Percentiles rank a stretch among this genome's conserved stretches.
These are phyloP conservation scores for Chaunax sp. DNA, from an alignment of 2,797 vertebrate genomes.

Conservation along the genomic window DNA sequence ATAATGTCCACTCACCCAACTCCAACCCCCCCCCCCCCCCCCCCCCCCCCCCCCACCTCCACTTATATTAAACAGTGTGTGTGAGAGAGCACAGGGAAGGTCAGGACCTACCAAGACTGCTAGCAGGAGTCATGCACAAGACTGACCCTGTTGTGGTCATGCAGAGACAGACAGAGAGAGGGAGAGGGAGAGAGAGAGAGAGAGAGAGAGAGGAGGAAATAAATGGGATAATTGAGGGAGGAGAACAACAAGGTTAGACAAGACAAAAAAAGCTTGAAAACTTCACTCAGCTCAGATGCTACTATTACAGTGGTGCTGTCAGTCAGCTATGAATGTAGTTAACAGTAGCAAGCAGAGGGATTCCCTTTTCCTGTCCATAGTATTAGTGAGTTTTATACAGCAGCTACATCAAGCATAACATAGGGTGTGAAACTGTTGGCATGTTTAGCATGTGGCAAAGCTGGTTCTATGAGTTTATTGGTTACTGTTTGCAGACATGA, in stretches of 20 bases:
- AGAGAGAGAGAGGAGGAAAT: slow-evolving; percentile 76
- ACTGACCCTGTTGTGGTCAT: slow-evolving; percentile 97
- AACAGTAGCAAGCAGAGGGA: slow-evolving; percentile 48
- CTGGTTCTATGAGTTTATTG: neutral
- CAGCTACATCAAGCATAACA: slow-evolving; percentile 19
- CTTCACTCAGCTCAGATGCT: slow-evolving; percentile 49
- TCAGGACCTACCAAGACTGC: slow-evolving; percentile 98
- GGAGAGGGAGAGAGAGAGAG: slow-evolving; percentile 9
- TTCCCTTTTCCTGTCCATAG: neutral
- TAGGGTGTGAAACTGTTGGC: neutral
- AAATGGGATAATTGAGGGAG: slow-evolving; percentile 73
- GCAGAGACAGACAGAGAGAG: slow-evolving; percentile 84
- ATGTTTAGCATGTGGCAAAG: neutral
- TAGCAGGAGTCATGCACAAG: slow-evolving; percentile 99
- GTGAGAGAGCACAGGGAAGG: slow-evolving; percentile 63
- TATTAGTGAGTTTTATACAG: slow-evolving; percentile 24
- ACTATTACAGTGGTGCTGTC: slow-evolving; percentile 23
- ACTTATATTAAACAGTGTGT: slow-evolving; percentile 47
- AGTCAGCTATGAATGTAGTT: slow-evolving; percentile 20
- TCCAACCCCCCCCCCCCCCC: slow-evolving; percentile 2
- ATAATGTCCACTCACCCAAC: slow-evolving; percentile 16
- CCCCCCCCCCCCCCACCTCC: neutral
- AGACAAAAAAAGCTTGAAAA: slow-evolving; percentile 45
- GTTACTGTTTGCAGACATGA: neutral
- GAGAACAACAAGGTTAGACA: slow-evolving; percentile 78